These are phyloP conservation scores for Coecobrya sp. DNA, from an alignment of 2,888 invertebrate species.

Conservation along the genomic window DNA sequence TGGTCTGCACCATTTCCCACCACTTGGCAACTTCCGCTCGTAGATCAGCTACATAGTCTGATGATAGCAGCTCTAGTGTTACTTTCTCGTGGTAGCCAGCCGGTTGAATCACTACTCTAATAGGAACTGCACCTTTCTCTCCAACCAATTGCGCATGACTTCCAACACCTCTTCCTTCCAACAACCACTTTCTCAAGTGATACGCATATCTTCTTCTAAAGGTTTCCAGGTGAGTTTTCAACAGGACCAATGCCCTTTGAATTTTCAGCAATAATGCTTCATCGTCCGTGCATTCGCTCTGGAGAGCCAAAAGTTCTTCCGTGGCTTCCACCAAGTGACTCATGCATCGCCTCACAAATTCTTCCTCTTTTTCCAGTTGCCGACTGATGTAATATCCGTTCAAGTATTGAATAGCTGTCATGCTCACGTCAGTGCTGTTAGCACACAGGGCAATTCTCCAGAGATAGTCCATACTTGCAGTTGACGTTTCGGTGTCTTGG, in stretches of 20 bases:
- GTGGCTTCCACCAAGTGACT: conserved; percentile 95
- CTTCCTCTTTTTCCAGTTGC: conserved; percentile 96
- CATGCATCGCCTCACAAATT: conserved; percentile 98
- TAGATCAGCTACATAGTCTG: conserved; percentile 97
- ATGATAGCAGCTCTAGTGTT: conserved; percentile 93
- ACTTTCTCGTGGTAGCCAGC: conserved; percentile 96
- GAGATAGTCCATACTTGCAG: conserved; percentile 96
- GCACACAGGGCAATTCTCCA: conserved; percentile 98
- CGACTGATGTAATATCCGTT: conserved; percentile 98
- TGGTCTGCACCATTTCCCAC: conserved; percentile 91
- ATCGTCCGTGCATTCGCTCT: conserved; percentile 88
- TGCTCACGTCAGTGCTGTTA: conserved; percentile 97
- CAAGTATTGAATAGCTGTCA: conserved; percentile 97
- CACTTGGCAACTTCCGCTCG: conserved; percentile 98
- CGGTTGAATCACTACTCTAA: conserved; percentile 95
- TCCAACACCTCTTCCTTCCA: conserved; percentile 93
- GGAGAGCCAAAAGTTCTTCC: conserved; percentile 90
- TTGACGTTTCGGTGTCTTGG: conserved; percentile 89
- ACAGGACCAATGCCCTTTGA: conserved; percentile 94
- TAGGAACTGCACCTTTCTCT: conserved; percentile 90
- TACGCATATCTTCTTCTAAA: conserved; percentile 92
- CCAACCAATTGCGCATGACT: conserved; percentile 92
- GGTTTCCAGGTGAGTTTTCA: conserved; percentile 97
- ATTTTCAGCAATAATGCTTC: conserved; percentile 96
- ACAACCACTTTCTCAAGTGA: conserved; percentile 90